Base-by-base conservation (phyloP, 1,140 invertebrate species). In the Pygmarrhopalites habei region DNA sequence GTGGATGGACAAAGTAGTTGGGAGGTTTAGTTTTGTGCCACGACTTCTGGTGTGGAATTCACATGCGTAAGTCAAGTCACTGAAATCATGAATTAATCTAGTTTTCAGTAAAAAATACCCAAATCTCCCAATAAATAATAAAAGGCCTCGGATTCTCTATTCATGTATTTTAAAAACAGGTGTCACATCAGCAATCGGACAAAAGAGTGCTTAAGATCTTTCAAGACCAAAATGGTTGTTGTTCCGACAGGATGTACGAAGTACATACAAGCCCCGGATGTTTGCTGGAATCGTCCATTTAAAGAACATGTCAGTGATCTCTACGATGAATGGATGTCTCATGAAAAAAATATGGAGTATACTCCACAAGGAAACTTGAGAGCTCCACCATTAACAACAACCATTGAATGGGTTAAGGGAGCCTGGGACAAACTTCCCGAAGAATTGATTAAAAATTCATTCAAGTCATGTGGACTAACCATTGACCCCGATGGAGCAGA, bases 211-310 rank as follows among this genome's bases (percentile, higher is more conserved):
- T 44, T 68, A 19, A 67, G 56, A 19, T 30, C 17, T 15, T 53
- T 23, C 41, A 64, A 71, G 32, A 64, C 66, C 14, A 43, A 55
- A 12, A 61, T 60, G 23, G 71, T 56, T 14, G 61, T 72, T 7
- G 62, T 72, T 51, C 65, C 66, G 17, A 66, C 66, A 4, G 70
- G 71, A 15, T 65, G 69, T 52, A 72, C 71, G 2, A 71, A 69
- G 52, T 53, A 69, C 21, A 43, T 73, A 7, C 72, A 73, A 58
- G 64, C 72, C 19, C 51, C 69, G 12, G 72, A 73, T 63, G 60
- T 72, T 14, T 56, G 25, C 23, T 63, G 72, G 58, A 73, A 72
- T 51, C 64, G 65, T 55, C 60, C 64, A 17, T 73, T 72, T 47
- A 72, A 73, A 63, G 55, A 46, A 4, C 30, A 59, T 28, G 28